These are phyloP conservation scores for Neolamprologus ventralis DNA, from an alignment of 2,113 vertebrate genomes.

Conservation along the genomic window DNA sequence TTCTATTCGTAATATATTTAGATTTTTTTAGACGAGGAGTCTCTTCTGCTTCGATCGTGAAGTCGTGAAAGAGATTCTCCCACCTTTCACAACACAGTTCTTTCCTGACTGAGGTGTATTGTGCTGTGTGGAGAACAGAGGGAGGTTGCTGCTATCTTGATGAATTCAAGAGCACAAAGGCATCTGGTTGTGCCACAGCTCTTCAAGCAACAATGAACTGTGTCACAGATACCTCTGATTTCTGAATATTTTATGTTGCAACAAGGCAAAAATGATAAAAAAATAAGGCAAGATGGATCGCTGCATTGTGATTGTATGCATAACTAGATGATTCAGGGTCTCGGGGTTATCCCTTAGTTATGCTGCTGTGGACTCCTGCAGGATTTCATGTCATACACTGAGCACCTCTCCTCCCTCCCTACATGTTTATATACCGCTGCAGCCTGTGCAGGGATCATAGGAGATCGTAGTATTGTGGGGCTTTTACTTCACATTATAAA, in stretches of 20 bases:
- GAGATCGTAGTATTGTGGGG: not conserved
- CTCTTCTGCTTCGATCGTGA: not conserved
- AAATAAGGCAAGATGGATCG: not conserved
- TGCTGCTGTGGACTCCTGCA: not conserved
- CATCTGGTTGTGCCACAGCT: not conserved
- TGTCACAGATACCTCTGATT: not conserved
- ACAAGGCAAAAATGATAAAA: not conserved
- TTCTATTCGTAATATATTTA: not conserved
- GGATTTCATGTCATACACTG: not conserved
- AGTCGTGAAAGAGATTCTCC: not conserved
- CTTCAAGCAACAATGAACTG: not conserved
- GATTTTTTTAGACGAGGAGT: not conserved
- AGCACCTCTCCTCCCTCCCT: not conserved
- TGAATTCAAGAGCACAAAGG: not conserved
- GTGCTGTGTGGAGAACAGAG: not conserved
- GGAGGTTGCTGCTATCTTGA: not conserved
- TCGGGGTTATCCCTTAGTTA: not conserved
- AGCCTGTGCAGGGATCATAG: not conserved
- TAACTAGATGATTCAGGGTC: not conserved
- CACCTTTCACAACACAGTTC: not conserved
- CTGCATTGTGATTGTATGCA: not conserved
- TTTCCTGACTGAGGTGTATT: not conserved
- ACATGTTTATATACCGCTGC: not conserved
- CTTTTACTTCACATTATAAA: fast-evolving
- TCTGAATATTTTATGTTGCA: not conserved